These are phyloP conservation scores for Tetranychus piercei DNA, from an alignment of 2,888 invertebrate genomes.

Conservation along the genomic window DNA sequence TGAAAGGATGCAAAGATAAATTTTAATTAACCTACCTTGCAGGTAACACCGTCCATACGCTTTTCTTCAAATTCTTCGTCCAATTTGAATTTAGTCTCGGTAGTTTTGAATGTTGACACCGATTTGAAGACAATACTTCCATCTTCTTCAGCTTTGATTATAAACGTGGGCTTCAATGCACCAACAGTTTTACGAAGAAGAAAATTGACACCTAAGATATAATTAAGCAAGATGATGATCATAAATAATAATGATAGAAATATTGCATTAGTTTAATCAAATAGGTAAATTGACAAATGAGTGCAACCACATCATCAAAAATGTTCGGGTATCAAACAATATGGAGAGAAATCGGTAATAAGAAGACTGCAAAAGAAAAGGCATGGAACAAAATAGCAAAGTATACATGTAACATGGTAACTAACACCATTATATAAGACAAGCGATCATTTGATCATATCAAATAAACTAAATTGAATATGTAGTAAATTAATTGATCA, in stretches of 20 bases:
- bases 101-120: slow-evolving; percentile 70
- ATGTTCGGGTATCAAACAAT: too few species aligned
- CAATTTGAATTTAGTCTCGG: slow-evolving; percentile 56
- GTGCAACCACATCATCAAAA: too few species aligned
- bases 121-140: slow-evolving; percentile 53
- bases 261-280: not conserved
- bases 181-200: slow-evolving; percentile 49
- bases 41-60: slow-evolving; percentile 48
- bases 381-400: too few species aligned
- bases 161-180: slow-evolving; percentile 51
- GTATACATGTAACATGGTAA: too few species aligned
- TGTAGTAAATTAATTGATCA: not conserved
- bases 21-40: slow-evolving; percentile 36
- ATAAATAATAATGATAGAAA: not conserved
- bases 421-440: not conserved
- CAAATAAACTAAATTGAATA: slow-evolving; percentile 6
- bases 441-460: not conserved
- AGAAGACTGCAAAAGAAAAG: too few species aligned
- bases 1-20: too few species aligned
- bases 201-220: slow-evolving; percentile 54
- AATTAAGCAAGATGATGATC: slow-evolving; percentile 20
- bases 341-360: too few species aligned
- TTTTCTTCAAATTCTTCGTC: slow-evolving; percentile 75
- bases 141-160: slow-evolving; percentile 32
- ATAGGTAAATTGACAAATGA: too few species aligned